Conservation (phyloP, 2,888 invertebrate species). For the Octodonta nipae region DNA sequence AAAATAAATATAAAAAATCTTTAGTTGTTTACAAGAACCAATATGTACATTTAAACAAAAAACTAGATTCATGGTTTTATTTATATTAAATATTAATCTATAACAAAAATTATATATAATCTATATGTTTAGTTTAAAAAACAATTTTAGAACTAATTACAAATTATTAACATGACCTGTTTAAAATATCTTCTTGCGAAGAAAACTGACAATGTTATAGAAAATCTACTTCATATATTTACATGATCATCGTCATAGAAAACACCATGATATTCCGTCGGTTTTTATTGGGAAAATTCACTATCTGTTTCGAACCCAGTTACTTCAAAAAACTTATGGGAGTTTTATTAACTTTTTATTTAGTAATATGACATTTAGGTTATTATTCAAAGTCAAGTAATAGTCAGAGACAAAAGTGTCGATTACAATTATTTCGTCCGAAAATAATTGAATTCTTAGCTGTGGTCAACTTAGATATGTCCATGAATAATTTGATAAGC, state of each 20-base stretch:
- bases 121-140: slow-evolving; percentile 28
- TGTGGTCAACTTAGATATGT: too few species aligned
- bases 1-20: slow-evolving; percentile 25
- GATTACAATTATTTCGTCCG: too few species aligned
- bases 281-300: too few species aligned
- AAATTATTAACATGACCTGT: slow-evolving; percentile 29
- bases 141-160: slow-evolving; percentile 36
- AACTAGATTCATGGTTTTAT: slow-evolving; percentile 23
- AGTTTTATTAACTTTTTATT: too few species aligned
- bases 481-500: too few species aligned
- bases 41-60: slow-evolving; percentile 21
- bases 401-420: too few species aligned
- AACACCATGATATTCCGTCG: too few species aligned
- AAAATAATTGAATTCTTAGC: too few species aligned
- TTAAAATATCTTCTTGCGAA: slow-evolving; percentile 35
- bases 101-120: slow-evolving; percentile 35
- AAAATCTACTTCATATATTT: slow-evolving; percentile 30
- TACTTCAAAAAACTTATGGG: too few species aligned
- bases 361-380: too few species aligned
- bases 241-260: slow-evolving; percentile 21
- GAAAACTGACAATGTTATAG: slow-evolving; percentile 32
- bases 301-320: too few species aligned
- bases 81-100: slow-evolving; percentile 33
- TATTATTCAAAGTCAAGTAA: too few species aligned
- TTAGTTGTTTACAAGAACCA: slow-evolving; percentile 17